A percentile compares a stretch with the other conserved stretches of the same genome.
Conservation (phyloP, 2,888 invertebrate species). For the Chydorus sphaericus region DNA sequence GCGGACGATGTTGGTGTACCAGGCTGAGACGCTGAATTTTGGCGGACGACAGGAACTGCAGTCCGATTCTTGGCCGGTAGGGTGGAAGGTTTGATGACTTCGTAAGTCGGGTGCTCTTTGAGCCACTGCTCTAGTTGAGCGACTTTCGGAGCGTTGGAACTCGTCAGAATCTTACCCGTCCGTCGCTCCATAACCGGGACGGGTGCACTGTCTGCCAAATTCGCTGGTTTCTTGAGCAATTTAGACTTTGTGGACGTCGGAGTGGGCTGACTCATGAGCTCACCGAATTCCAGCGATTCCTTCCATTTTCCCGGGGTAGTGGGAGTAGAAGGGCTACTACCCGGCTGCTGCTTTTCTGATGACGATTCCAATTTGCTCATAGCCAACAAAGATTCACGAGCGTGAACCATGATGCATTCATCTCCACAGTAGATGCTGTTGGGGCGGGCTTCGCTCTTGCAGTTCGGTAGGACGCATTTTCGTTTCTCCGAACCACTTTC, state of each 20-base stretch:
- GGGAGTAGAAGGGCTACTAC: background rate
- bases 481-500: no score
- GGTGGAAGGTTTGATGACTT: conserved; percentile 44
- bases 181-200: conserved; percentile 70
- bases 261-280: conserved; percentile 7
- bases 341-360: background rate
- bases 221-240: background rate
- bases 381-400: conserved; percentile 40
- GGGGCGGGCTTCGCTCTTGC: conserved; percentile 46
- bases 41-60: background rate
- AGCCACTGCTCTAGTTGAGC: conserved; percentile 68
- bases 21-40: conserved; percentile 3
- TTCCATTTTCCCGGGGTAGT: conserved; percentile 2
- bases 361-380: no score
- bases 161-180: conserved; percentile 46
- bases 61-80: background rate
- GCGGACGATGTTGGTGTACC: conserved; percentile 13
- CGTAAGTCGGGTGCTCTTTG: conserved; percentile 71
- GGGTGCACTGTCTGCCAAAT: conserved; percentile 23
- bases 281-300: conserved; percentile 6
- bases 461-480: conserved; percentile 12
- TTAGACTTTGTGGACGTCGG: background rate
- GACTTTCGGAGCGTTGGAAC: conserved; percentile 63
- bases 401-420: conserved; percentile 69
- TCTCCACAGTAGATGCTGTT: conserved; percentile 81